Conservation (phyloP, 2,888 invertebrate genomes). For the Leucania comma region DNA sequence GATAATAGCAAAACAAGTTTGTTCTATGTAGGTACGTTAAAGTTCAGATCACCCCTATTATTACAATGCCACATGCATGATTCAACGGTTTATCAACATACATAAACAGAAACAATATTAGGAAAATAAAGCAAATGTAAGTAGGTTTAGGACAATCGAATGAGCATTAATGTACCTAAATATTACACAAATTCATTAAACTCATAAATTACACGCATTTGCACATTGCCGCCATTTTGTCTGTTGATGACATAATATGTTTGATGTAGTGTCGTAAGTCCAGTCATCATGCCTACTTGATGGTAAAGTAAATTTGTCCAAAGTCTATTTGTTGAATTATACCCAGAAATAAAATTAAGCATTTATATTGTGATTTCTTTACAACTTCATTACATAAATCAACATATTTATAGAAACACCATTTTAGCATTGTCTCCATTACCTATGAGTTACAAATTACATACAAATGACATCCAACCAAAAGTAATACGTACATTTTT, state of each 20-base stretch:
- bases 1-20: slow-evolving; percentile 10
- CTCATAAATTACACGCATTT: slow-evolving; percentile 24
- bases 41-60: slow-evolving; percentile 10
- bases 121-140: slow-evolving; percentile 1
- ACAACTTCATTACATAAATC: neutral
- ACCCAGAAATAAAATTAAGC: neutral
- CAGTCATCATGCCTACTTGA: slow-evolving; percentile 17
- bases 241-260: slow-evolving; percentile 28
- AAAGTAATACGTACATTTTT: slow-evolving; percentile 71
- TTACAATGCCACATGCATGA: neutral
- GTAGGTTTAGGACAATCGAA: neutral
- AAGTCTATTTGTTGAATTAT: neutral
- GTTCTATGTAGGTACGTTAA: neutral
- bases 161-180: neutral
- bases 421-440: slow-evolving; percentile 9
- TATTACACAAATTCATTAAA: neutral
- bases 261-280: slow-evolving; percentile 22
- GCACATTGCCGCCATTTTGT: slow-evolving; percentile 55
- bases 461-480: slow-evolving; percentile 9
- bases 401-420: neutral
- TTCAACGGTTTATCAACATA: slow-evolving; percentile 23
- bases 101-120: slow-evolving; percentile 21
- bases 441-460: neutral
- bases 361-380: neutral
- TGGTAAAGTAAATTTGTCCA: neutral